A percentile compares a stretch with the other conserved stretches of the same genome.
These are phyloP conservation scores for Pandemis cinnamomeana DNA, from an alignment of 2,888 invertebrate genomes.

Conservation along the genomic window DNA sequence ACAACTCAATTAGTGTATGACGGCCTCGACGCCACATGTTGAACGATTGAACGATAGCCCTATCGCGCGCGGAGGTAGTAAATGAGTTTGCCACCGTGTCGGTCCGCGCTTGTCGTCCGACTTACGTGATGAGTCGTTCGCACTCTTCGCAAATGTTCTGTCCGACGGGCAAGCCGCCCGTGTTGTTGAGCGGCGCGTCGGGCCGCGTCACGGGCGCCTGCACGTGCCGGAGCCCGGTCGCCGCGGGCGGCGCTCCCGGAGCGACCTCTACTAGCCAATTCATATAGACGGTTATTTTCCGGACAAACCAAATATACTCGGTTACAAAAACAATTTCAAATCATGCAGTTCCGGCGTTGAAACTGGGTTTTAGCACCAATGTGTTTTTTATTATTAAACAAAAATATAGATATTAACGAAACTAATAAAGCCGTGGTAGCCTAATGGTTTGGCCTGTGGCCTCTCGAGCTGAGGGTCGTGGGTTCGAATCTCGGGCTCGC, in stretches of 20 bases:
- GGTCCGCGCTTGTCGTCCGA: constrained; percentile 86
- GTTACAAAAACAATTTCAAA: neutral
- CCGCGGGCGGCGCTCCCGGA: constrained; percentile 70
- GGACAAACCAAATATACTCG: neutral
- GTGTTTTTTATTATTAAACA: neutral
- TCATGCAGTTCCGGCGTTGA: constrained; percentile 5
- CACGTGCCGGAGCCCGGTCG: constrained; percentile 88
- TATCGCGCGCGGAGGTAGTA: constrained; percentile 20
- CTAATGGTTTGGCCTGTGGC: too few relatives aligned
- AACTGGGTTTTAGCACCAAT: neutral
- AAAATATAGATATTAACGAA: too few relatives aligned
- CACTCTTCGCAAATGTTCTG: constrained; percentile 99
- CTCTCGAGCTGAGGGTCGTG: too few relatives aligned
- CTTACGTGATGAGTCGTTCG: constrained; percentile 99
- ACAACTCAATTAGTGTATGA: constrained; percentile 23
- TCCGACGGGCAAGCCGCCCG: constrained; percentile 91
- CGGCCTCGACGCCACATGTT: constrained; percentile 4
- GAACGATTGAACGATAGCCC: constrained; percentile 33
- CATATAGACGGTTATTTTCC: constrained; percentile 36
- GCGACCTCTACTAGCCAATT: constrained; percentile 72
- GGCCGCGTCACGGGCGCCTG: constrained; percentile 89
- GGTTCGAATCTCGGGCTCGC: too few relatives aligned
- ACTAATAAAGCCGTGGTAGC: too few relatives aligned
- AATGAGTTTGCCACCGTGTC: constrained; percentile 86
- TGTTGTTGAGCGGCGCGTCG: constrained; percentile 85